A percentile compares a stretch with the other conserved stretches of the same genome.
phyloP scores from a whole-genome alignment of 2,797 vertebrate genomes.

The Onychomys leucogaster region DNA sequence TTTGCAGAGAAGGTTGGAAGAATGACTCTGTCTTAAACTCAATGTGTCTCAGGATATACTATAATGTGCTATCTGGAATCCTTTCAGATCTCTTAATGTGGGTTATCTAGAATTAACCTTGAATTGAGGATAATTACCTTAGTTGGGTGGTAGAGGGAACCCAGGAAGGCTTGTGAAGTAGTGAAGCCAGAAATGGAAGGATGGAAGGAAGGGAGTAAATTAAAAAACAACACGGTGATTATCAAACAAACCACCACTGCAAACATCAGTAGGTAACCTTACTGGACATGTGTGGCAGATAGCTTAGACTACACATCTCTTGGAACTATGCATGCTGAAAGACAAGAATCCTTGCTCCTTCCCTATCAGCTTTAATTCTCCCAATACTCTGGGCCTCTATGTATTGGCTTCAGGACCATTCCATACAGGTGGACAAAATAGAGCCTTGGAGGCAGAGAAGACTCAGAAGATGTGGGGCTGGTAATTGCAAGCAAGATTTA shows the following conservation, averaged over 20 bases:
- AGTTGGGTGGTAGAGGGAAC: background rate
- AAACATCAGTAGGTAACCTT: background rate
- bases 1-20: constrained; percentile 11
- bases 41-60: background rate
- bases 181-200: background rate
- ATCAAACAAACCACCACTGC: background rate
- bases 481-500: background rate
- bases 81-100: constrained; percentile 18
- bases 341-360: background rate
- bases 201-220: background rate
- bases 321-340: background rate
- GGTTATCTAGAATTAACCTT: background rate
- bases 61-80: background rate
- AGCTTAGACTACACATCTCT: background rate
- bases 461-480: background rate
- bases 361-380: background rate
- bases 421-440: background rate
- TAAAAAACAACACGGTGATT: background rate
- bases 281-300: background rate
- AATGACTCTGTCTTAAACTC: background rate
- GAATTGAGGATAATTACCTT: constrained; percentile 1
- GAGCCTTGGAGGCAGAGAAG: background rate
- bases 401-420: background rate
- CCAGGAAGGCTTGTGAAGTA: background rate
- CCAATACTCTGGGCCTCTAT: background rate